Evolutionary conservation across 2,888 invertebrate genomes (phyloP).

Genomic region (Drosophila suboccidentalis): DNA sequence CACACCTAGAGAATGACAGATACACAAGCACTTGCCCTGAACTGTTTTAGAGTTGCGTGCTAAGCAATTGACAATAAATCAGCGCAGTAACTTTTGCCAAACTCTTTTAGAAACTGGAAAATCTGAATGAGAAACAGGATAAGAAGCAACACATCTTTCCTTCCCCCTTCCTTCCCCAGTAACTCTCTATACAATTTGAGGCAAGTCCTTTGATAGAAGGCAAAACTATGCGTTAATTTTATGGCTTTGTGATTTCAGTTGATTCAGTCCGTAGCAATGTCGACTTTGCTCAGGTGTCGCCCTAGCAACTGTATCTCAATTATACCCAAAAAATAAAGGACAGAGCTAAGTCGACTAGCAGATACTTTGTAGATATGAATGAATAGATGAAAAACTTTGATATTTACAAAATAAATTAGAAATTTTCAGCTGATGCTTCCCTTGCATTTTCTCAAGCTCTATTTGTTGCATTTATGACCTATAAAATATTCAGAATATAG

Average conservation of each 20-base stretch:
- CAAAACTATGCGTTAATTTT: conserved; percentile 48
- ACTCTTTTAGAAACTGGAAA: not conserved
- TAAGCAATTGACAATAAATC: conserved; percentile 47
- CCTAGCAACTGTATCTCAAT: not conserved
- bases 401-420: too few relatives aligned
- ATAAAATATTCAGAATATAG: too few relatives aligned
- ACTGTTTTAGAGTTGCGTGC: conserved; percentile 46
- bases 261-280: conserved; percentile 9
- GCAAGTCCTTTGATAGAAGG: conserved; percentile 7
- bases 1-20: not conserved
- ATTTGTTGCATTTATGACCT: too few relatives aligned
- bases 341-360: not conserved
- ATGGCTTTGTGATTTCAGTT: conserved; percentile 47
- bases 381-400: too few relatives aligned
- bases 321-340: not conserved
- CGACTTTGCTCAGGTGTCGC: conserved; percentile 29
- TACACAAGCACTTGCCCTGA: conserved; percentile 24
- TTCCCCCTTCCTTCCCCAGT: not conserved
- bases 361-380: too few relatives aligned
- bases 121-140: not conserved
- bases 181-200: conserved; percentile 5
- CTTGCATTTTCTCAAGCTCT: too few relatives aligned
- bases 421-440: too few relatives aligned
- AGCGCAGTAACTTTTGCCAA: conserved; percentile 32
- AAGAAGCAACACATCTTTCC: conserved; percentile 1